Base-by-base conservation (phyloP, 2,888 invertebrate species). In the Agelastica alni region DNA sequence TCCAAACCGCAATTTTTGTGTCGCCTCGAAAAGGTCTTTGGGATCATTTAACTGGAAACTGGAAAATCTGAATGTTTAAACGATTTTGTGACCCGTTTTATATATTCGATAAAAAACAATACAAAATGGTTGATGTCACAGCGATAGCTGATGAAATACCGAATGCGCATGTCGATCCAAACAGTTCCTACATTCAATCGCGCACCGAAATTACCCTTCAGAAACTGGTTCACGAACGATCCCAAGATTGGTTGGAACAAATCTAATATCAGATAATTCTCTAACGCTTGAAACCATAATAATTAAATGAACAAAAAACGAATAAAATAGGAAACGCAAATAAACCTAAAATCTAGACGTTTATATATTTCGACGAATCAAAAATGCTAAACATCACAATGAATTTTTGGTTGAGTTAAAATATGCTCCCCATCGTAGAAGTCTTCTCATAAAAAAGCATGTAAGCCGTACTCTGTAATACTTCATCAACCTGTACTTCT, bases 401-500 rank as follows among this genome's bases (percentile, higher is more conserved):
- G 6, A 20, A 32, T 32, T 41, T 37, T 49, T 41, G 41, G 41
- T 49, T 14, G 12, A 16, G 4, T 53, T 52, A 68, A 60, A 73
- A 73, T 31, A 68, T 67, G 43, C 69, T 67, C 41, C 51, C 58
- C 62, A 75, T 68, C 39, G 69, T 70, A 13, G 75, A 68, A 20
- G 75, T 73, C 66, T 75, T 77, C 65, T 96, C 95, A 77, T 97
- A 97, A 80, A 95, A 95, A 58, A 97, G 80, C 84, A 97, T 85
- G 79, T 96, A 97, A 10, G 96, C 95, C 51, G 89, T 86, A 66
- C 91, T 87, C 62, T 86, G 85, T 12, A 94, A 80, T 46, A 96
- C 96, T 73, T 93, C 90, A 42, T 86, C 84, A 39, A 93, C 81
- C 0, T 87, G 81, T 20, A 91, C 91, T 75, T 88, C 88, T 63